Percentiles rank a stretch among this genome's conserved stretches.
phyloP scores from a whole-genome alignment of 92 coral and sea anemone species.

The Galaxea fascicularis region DNA sequence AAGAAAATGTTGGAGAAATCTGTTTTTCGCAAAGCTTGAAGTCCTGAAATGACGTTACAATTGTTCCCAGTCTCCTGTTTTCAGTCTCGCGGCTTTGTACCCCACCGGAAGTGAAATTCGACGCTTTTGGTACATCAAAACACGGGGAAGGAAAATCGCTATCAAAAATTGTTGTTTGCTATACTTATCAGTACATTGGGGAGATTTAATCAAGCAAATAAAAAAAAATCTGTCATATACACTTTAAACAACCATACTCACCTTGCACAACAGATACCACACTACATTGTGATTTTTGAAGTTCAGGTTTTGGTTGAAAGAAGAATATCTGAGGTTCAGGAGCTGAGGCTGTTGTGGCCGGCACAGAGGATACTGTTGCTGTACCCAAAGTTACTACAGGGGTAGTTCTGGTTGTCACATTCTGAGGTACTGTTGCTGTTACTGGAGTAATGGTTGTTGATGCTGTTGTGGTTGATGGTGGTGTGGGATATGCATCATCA shows the following conservation, averaged over 20 bases:
- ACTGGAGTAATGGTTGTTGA: slow-evolving; percentile 4
- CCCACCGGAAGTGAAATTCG: too few species aligned
- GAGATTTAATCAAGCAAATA: too few species aligned
- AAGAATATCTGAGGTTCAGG: slow-evolving; percentile 39
- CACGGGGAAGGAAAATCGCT: too few species aligned
- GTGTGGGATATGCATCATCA: slow-evolving; percentile 68
- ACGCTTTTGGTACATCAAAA: too few species aligned
- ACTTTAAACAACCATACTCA: not conserved
- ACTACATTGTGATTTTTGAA: slow-evolving; percentile 23
- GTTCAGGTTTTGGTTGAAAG: slow-evolving; percentile 48
- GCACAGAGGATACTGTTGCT: slow-evolving; percentile 14
- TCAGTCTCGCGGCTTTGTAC: too few species aligned
- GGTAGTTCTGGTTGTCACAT: slow-evolving; percentile 35
- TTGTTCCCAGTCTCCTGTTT: too few species aligned
- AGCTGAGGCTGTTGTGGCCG: slow-evolving; percentile 9
- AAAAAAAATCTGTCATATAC: too few species aligned
- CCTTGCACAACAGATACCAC: slow-evolving; percentile 37
- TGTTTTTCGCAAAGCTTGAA: too few species aligned
- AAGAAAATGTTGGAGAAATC: too few species aligned
- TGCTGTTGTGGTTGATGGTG: slow-evolving; percentile 36
- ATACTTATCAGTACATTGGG: too few species aligned
- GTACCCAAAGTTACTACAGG: not conserved
- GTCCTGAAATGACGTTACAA: too few species aligned
- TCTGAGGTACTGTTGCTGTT: slow-evolving; percentile 20
- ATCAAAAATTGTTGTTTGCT: too few species aligned